A percentile compares a stretch with the other conserved stretches of the same genome.
Evolutionary conservation across 2,113 vertebrate species (phyloP).

Genomic region (Callionymus lyra): DNA sequence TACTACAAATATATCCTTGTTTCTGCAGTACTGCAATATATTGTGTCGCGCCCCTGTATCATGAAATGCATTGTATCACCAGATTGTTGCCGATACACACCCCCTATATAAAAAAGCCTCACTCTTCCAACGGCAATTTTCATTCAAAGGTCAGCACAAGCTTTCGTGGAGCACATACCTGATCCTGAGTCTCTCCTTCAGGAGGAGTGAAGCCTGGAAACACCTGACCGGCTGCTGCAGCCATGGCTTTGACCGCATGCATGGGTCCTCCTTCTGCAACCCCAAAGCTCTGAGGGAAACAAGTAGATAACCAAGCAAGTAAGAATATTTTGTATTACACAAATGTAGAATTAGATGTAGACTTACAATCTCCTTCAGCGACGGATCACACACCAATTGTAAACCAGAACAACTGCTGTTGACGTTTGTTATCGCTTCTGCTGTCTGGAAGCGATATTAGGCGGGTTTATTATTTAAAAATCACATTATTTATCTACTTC

Average conservation of each 20-base stretch:
- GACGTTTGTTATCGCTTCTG: conserved; percentile 72
- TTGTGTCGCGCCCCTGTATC: no score
- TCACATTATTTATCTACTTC: background rate
- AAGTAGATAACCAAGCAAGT: background rate
- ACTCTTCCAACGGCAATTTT: no score
- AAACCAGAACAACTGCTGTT: conserved; percentile 69
- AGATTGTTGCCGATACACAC: no score
- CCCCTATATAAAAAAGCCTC: no score
- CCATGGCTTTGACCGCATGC: conserved; percentile 77
- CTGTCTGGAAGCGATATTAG: conserved; percentile 69
- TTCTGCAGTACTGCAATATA: no score
- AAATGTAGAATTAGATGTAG: no score
- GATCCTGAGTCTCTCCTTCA: conserved; percentile 79
- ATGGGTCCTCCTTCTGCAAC: conserved; percentile 75
- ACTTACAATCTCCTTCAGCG: conserved; percentile 85
- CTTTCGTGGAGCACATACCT: conserved; percentile 59
- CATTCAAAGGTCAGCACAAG: no score
- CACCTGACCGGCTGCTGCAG: conserved; percentile 71
- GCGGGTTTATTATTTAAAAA: background rate
- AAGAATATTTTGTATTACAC: background rate
- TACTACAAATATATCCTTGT: no score
- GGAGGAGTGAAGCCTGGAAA: conserved; percentile 78
- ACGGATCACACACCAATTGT: conserved; percentile 66
- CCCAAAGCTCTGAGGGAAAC: conserved; percentile 77
- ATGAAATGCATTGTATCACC: no score